Percentiles rank a stretch among this genome's conserved stretches.
Evolutionary conservation across 1,140 invertebrate species (phyloP).

Genomic region (Ips typographus): DNA sequence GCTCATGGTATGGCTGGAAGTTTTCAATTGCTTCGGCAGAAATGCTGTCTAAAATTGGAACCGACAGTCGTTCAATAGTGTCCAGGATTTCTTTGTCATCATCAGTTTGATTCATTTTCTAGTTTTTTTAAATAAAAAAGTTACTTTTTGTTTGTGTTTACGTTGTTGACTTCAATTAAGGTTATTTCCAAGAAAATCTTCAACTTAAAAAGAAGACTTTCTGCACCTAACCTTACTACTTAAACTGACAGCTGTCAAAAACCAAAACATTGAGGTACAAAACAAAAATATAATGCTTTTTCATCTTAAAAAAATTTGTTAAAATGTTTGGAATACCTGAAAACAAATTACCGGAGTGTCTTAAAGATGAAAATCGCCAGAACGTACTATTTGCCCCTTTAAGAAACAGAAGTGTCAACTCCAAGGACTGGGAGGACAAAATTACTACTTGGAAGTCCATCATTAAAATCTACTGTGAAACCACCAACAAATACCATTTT

Average conservation of each 20-base stretch:
- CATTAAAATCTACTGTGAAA: slow-evolving; percentile 52
- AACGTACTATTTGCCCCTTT: slow-evolving; percentile 56
- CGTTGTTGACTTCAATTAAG: too few relatives aligned
- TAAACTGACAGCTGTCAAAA: too few relatives aligned
- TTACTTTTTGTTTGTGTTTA: too few relatives aligned
- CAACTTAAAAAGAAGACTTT: not conserved
- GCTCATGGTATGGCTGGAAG: slow-evolving; percentile 21
- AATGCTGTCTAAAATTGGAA: slow-evolving; percentile 28
- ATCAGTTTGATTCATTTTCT: too few relatives aligned
- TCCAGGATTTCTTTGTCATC: too few relatives aligned
- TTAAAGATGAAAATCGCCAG: slow-evolving; percentile 55
- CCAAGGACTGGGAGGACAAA: slow-evolving; percentile 56
- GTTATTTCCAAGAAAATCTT: too few relatives aligned
- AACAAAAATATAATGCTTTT: too few relatives aligned
- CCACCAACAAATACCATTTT: slow-evolving; percentile 49
- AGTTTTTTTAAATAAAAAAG: too few relatives aligned
- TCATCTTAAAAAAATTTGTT: not conserved
- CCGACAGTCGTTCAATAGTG: slow-evolving; percentile 22
- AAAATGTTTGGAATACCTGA: slow-evolving; percentile 43
- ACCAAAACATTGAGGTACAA: too few relatives aligned
- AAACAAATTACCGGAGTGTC: slow-evolving; percentile 50
- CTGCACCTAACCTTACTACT: too few relatives aligned
- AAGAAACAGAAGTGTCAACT: slow-evolving; percentile 53
- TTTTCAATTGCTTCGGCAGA: slow-evolving; percentile 6
- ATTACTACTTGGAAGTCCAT: slow-evolving; percentile 55